Percentiles rank a stretch among this genome's conserved stretches.
These are phyloP conservation scores for Brenthis daphne DNA, from an alignment of 2,888 invertebrate genomes.

Conservation along the genomic window DNA sequence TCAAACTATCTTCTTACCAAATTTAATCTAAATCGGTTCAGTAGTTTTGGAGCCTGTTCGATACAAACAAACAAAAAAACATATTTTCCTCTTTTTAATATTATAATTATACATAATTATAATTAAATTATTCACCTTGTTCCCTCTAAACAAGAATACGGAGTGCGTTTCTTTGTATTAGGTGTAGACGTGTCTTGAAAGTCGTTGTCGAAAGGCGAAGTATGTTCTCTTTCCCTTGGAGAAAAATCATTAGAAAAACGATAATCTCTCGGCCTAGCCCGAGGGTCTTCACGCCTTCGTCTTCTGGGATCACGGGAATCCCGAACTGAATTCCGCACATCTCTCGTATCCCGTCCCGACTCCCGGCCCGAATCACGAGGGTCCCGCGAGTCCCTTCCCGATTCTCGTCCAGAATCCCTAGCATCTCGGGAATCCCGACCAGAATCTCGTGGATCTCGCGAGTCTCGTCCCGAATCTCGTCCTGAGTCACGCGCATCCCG, in stretches of 20 bases:
- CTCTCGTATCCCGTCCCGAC: slow-evolving; percentile 52
- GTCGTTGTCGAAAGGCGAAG: slow-evolving; percentile 84
- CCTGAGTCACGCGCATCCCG: slow-evolving; percentile 63
- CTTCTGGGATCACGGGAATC: slow-evolving; percentile 52
- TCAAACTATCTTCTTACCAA: no score
- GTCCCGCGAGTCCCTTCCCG: slow-evolving; percentile 54
- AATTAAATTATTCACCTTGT: slow-evolving; percentile 54
- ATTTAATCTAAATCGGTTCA: no score
- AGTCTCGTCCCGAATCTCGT: slow-evolving; percentile 49
- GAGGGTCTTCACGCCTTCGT: slow-evolving; percentile 45
- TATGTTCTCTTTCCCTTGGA: slow-evolving; percentile 73
- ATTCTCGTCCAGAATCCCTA: slow-evolving; percentile 45
- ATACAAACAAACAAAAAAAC: neutral
- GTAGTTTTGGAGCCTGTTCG: no score
- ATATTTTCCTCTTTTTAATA: neutral
- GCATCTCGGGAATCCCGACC: slow-evolving; percentile 50
- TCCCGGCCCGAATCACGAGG: slow-evolving; percentile 45
- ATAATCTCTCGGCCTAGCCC: slow-evolving; percentile 54
- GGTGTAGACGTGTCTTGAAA: slow-evolving; percentile 75
- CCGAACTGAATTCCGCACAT: slow-evolving; percentile 62
- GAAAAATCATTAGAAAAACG: slow-evolving; percentile 85
- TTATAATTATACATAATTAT: neutral
- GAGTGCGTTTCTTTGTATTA: slow-evolving; percentile 61
- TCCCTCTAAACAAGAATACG: slow-evolving; percentile 69
- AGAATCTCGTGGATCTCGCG: slow-evolving; percentile 66